These are phyloP conservation scores for Microctonus hyperodae DNA, from an alignment of 2,888 invertebrate species.

Conservation along the genomic window DNA sequence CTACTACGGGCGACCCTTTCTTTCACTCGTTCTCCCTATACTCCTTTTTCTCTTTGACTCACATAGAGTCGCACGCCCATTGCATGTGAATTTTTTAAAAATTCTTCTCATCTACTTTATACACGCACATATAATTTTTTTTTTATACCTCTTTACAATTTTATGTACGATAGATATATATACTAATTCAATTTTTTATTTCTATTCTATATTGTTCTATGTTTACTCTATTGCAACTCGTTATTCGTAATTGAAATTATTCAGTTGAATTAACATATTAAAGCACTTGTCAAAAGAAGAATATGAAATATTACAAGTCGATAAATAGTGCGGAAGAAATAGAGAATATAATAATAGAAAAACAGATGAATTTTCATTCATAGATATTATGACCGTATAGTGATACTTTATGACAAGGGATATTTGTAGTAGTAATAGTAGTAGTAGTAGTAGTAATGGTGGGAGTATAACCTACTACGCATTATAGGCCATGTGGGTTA, in stretches of 20 bases:
- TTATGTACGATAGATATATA: too few relatives aligned
- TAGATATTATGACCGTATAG: neutral
- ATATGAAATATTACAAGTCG: too few relatives aligned
- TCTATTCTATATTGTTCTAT: too few relatives aligned
- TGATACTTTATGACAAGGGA: neutral
- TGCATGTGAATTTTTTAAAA: constrained; percentile 30
- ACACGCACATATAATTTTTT: too few relatives aligned
- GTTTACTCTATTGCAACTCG: too few relatives aligned
- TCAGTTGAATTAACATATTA: too few relatives aligned
- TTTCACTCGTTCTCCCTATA: constrained; percentile 19
- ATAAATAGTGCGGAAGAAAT: too few relatives aligned
- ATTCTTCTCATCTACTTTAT: too few relatives aligned
- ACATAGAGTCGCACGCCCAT: constrained; percentile 37
- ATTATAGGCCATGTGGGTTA: neutral
- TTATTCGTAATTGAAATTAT: too few relatives aligned
- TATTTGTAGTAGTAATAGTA: neutral
- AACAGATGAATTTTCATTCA: neutral
- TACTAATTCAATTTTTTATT: too few relatives aligned
- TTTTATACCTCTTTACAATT: too few relatives aligned
- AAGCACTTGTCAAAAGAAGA: neutral
- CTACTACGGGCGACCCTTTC: constrained; percentile 42
- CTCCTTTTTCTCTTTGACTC: constrained; percentile 33
- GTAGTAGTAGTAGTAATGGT: neutral
- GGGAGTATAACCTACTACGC: neutral
- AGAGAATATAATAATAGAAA: neutral